phyloP scores from a whole-genome alignment of 2,888 invertebrate species.

The Cybosia mesomella region DNA sequence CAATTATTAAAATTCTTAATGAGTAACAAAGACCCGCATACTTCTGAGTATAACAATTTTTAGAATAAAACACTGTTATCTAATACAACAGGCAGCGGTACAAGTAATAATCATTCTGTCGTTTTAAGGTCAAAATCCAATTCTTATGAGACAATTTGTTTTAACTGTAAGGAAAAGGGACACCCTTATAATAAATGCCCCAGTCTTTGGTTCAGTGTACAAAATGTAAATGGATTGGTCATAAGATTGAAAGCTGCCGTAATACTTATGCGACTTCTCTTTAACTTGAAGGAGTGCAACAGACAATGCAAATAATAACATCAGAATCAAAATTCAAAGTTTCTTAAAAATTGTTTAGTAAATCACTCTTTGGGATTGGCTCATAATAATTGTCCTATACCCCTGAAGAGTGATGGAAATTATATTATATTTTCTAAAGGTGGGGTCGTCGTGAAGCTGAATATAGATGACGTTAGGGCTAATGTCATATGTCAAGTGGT shows the following conservation, averaged over 20 bases:
- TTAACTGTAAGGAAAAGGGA: constrained; percentile 25
- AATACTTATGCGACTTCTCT: too few species aligned
- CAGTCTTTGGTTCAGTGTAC: constrained; percentile 16
- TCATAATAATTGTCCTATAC: not conserved
- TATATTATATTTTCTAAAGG: not conserved
- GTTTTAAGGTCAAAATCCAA: too few species aligned
- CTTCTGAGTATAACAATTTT: not conserved
- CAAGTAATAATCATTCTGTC: too few species aligned
- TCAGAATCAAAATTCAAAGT: not conserved
- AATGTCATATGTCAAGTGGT: not conserved
- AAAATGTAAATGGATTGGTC: constrained; percentile 15
- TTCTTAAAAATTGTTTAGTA: not conserved
- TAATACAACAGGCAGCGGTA: too few species aligned
- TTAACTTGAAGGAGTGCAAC: not conserved
- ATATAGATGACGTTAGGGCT: constrained; percentile 6
- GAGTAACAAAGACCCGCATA: constrained; percentile 14
- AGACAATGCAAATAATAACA: not conserved
- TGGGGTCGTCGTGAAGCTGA: not conserved
- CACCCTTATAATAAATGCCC: constrained; percentile 18
- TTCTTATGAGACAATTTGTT: constrained; percentile 11
- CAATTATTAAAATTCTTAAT: constrained; percentile 16
- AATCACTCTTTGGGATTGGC: not conserved
- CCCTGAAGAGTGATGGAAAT: constrained; percentile 17
- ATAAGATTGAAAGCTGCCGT: not conserved
- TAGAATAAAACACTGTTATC: constrained; percentile 6